Conservation (phyloP, 2,113 vertebrate genomes). For the Gallinago media region DNA sequence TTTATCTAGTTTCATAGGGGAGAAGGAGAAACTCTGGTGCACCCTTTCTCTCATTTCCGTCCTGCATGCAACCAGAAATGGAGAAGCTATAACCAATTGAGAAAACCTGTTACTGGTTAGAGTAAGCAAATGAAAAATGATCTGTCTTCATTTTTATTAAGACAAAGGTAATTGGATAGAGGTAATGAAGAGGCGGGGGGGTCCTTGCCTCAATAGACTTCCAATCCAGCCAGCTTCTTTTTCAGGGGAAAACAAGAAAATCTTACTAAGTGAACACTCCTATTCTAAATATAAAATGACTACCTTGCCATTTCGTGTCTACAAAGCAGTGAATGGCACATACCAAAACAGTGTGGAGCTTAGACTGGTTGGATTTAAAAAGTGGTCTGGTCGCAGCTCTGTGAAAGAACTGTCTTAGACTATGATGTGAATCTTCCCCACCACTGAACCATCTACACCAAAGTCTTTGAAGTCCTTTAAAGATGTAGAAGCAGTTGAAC, state of each 20-base stretch:
- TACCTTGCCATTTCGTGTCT: background rate
- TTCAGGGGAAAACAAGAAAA: background rate
- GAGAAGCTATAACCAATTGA: background rate
- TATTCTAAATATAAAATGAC: background rate
- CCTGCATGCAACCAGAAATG: background rate
- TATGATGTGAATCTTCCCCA: background rate
- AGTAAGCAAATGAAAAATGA: background rate
- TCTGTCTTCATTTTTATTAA: background rate
- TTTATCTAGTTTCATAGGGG: background rate
- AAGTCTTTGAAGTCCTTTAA: background rate
- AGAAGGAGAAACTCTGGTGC: background rate
- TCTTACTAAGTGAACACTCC: background rate
- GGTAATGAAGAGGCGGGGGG: accelerated
- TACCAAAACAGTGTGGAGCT: background rate
- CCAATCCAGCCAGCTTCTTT: background rate
- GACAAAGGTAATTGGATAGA: background rate
- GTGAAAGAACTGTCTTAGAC: background rate
- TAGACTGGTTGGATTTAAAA: background rate
- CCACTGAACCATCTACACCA: background rate
- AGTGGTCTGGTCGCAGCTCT: background rate
- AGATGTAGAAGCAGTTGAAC: background rate
- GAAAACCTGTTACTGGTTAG: background rate
- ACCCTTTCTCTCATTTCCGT: background rate
- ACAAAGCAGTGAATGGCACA: background rate
- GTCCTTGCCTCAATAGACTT: accelerated